Conservation (phyloP, 2,113 vertebrate species). For the Panurus biarmicus region DNA sequence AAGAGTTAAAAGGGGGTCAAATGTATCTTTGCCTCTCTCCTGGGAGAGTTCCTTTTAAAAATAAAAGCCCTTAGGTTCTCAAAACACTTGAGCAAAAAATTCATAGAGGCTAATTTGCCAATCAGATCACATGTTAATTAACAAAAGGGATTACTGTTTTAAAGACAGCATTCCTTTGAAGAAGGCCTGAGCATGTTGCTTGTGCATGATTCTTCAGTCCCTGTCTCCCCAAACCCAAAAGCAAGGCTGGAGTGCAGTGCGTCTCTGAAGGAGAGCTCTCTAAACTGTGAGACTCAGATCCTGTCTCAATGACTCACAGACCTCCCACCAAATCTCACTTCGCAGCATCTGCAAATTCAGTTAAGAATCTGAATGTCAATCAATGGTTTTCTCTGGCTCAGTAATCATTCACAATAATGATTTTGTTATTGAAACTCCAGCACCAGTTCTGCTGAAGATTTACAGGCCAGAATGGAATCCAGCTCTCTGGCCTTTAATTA, state of each 20-base stretch:
- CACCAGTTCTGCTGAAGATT: conserved; percentile 45
- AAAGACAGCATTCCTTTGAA: neutral
- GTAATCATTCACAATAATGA: conserved; percentile 61
- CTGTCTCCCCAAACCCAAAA: neutral
- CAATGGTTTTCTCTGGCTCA: conserved; percentile 60
- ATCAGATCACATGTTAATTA: neutral
- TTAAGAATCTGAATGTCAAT: conserved; percentile 53
- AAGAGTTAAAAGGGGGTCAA: neutral
- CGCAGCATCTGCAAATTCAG: conserved; percentile 46
- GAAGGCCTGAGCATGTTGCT: neutral
- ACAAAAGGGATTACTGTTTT: neutral
- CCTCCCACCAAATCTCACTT: conserved; percentile 54
- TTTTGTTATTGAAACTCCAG: conserved; percentile 52
- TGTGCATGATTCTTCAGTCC: neutral
- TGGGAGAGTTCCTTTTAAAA: neutral
- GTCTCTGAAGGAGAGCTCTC: neutral
- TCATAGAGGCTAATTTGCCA: conserved; percentile 10
- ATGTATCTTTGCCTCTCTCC: neutral
- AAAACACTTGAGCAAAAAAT: neutral
- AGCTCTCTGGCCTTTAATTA: conserved; percentile 44
- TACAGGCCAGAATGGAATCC: conserved; percentile 50
- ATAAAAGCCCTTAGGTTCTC: neutral
- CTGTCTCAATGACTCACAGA: neutral
- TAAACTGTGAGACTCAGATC: conserved; percentile 9
- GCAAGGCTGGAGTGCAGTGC: neutral